These are phyloP conservation scores for Verasper variegatus DNA, from an alignment of 2,113 vertebrate genomes.

Conservation along the genomic window DNA sequence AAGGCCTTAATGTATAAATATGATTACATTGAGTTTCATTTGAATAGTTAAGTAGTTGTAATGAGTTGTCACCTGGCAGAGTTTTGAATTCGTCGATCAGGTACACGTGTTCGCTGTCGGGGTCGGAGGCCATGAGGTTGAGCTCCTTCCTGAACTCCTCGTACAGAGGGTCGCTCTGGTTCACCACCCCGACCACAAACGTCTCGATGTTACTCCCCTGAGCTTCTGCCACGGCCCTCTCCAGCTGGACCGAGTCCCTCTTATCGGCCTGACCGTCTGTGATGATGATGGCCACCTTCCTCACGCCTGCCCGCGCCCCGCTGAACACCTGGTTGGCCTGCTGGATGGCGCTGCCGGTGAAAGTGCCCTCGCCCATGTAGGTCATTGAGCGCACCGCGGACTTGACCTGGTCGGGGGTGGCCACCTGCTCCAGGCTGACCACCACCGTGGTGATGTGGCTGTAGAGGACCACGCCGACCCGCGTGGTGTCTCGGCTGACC, in stretches of 20 bases:
- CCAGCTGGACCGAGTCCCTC: constrained; percentile 80
- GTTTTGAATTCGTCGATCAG: constrained; percentile 85
- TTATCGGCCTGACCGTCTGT: constrained; percentile 87
- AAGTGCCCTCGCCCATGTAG: constrained; percentile 89
- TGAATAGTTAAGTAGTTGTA: too few relatives aligned
- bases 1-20: too few relatives aligned
- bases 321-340: constrained; percentile 80
- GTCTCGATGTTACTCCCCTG: constrained; percentile 78
- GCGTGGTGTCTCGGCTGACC: constrained; percentile 59
- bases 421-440: constrained; percentile 78
- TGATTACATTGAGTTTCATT: neutral
- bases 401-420: constrained; percentile 81
- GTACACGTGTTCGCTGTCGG: constrained; percentile 84
- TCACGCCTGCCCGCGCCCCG: constrained; percentile 69
- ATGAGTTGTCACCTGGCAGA: constrained; percentile 82
- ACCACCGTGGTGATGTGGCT: constrained; percentile 84
- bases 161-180: constrained; percentile 81
- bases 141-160: constrained; percentile 84
- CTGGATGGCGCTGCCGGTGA: constrained; percentile 85
- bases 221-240: constrained; percentile 74
- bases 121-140: constrained; percentile 85
- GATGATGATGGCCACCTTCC: constrained; percentile 87
- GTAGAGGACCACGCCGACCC: constrained; percentile 87
- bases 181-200: constrained; percentile 87
- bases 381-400: constrained; percentile 82